Evolutionary conservation across 2,797 vertebrate species (phyloP), one percentile per base, ranked within the genome.

Genomic region (Melanotaenia pygmaea): DNA sequence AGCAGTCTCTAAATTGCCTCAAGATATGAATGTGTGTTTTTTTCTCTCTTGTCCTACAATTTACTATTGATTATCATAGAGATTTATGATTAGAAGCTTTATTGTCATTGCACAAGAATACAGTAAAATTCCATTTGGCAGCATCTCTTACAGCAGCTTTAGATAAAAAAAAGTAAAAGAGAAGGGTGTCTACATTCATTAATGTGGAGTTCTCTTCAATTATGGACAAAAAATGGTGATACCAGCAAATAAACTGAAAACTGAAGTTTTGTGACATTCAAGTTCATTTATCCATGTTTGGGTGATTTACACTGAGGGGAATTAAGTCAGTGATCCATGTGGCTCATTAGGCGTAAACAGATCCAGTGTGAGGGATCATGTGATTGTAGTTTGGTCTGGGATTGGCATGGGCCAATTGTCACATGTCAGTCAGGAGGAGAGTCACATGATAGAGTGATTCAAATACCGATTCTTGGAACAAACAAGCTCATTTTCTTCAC

Each of bases 371-470:
- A 77, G 76, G 58, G 60, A 85, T 93, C 94, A 94, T 93, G 94
- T 94, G 95, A 94, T 89, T 86, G 14, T 70, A 83, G 78, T 89
- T 89, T 82, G 74, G 77, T 71, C 83, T 56, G 30, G 84, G 93
- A 94, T 93, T 94, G 94, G 92, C 91, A 94, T 59, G 77, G 71
- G 72, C 79, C 80, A 67, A 59, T 74, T 91, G 93, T 95, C 94
- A 95, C 94, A 94, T 95, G 94, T 92, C 91, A 88, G 92, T 94
- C 93, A 94, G 91, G 86, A 83, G 92, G 88, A 34, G 74, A 77
- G 93, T 94, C 94, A 94, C 92, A 94, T 94, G 93, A 91, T 79
- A n/a, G 58, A 66, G 28, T 59, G 81, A 82, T 89, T 89, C 86
- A 92, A 92, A 93, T 89, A 76, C 79, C 35, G 81, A 86, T 92